Evolutionary conservation across 1,140 invertebrate species (phyloP).

Genomic region (Lysiphlebus fabarum): DNA sequence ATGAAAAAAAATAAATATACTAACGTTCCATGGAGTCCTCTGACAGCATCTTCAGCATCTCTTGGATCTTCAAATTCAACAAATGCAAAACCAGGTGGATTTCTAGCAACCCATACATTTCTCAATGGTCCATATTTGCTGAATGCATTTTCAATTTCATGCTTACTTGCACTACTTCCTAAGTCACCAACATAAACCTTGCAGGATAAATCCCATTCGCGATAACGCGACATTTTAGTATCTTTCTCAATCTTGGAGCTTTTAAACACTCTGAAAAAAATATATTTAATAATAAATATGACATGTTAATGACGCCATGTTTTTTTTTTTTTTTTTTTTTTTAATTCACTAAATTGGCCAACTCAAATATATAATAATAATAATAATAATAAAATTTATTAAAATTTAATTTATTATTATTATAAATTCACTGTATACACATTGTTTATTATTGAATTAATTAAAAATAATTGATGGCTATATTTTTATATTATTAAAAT

Average conservation of each 20-base stretch:
- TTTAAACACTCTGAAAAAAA: conserved; percentile 2
- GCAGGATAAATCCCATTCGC: conserved; percentile 90
- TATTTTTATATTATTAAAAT: too few relatives aligned
- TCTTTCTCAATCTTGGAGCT: too few relatives aligned
- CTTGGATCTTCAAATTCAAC: conserved; percentile 97
- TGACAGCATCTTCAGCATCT: conserved; percentile 96
- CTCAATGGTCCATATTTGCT: conserved; percentile 90
- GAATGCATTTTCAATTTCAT: conserved; percentile 89
- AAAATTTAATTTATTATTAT: too few relatives aligned
- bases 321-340: too few relatives aligned
- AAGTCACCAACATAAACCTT: conserved; percentile 99
- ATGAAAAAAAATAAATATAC: conserved; percentile 39
- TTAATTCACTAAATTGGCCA: too few relatives aligned
- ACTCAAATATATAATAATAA: too few relatives aligned
- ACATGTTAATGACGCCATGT: too few relatives aligned
- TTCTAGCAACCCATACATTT: conserved; percentile 96
- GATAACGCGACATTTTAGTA: conserved; percentile 67
- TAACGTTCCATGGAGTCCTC: conserved; percentile 91
- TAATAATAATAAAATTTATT: too few relatives aligned
- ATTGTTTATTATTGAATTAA: too few relatives aligned
- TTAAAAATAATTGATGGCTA: too few relatives aligned
- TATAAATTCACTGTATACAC: too few relatives aligned
- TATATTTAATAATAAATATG: not conserved
- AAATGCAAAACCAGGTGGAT: conserved; percentile 94
- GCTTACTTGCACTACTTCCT: conserved; percentile 85